Evolutionary conservation across 2,888 invertebrate species (phyloP), one percentile per base, ranked within the genome.

Genomic region (Laspeyria flexula): DNA sequence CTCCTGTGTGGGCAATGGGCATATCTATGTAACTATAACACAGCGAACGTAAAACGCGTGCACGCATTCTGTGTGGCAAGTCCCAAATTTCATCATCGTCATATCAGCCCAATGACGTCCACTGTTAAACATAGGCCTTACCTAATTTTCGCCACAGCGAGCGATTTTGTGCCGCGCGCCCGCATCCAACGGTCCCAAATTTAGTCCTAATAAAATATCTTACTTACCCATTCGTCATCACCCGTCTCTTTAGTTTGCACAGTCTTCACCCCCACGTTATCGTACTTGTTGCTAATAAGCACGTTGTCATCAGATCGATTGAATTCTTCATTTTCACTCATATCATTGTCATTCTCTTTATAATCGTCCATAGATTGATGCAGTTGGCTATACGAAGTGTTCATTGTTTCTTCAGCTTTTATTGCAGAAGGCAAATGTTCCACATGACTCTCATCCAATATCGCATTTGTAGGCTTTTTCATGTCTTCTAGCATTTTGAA

Each of bases 241-340:
- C 13, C 50, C 3, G 53, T 11, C 0, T 35, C 18, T 29, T 45
- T 48, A 0, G 23, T 37, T 31, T 27, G 33, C 0, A 1, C 31
- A 0, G 42, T 42, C 13, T 53, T 43, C 9, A 38, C 44, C 21
- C n/a, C 39, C 12, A 41, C 46, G 21, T 65, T 75, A n/a, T 59
- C 66, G 23, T 77, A 79, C 58, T 79, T 83, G 42, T 84, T 84
- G 0, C 74, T 79, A 11, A 83, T 81, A 0, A 84, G 62, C 16
- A 83, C 76, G 46, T 78, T 79, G 35, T 83, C 83, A 15, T 76
- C 79, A 1, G 80, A 79, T n/a, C 78, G 64, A 44, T 79, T 72
- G 4, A 75, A 77, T 37, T 79, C 81, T 11, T 71, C 76, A 21
- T 63, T 58, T 29, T 55, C 55, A 13, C 56, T 65, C 11, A 49